Base-by-base conservation (phyloP, 2,888 invertebrate genomes). In the Eristalinus sepulchralis region DNA sequence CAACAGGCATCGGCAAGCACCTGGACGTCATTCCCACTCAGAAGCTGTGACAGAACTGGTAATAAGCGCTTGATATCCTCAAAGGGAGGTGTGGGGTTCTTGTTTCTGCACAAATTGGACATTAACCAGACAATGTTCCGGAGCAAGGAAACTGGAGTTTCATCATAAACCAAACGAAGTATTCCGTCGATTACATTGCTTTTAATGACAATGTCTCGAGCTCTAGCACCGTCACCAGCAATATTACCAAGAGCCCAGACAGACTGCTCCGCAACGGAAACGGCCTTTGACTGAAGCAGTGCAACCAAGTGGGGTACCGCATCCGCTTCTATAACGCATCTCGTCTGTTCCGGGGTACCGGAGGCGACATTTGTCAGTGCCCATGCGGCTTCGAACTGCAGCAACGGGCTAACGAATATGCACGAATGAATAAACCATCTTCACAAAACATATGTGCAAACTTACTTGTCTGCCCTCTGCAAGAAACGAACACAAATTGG, bases 221-320 rank as follows among this genome's bases (percentile, higher is more conserved):
- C 94, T 13, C 92, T 93, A 0, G 97, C 94, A 0, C 97, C 97
- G 92, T 97, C 97, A 39, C 99, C 98, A 9, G 98, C 98, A 89
- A 99, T 98, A 93, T 99, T 99, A 88, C 98, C 98, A n/a, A 98
- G 93, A 0, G 99, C 99, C 99, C 97, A 99, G 0, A 98, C 97
- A n/a, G 97, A 96, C 92, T 98, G 98, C 90, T 98, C 98, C 0
- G 97, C 96, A 0, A 97, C 95, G 88, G 96, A 95, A 0, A 94
- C 92, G 53, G 95, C 94, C 1, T 94, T 93, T 0, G 97, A 96
- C 8, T 94, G 92, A 0, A 98, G 93, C 13, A 99, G 93, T 0
- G 93, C 91, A 24, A 98, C 95, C 70, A 99, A 94, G 81, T 95
- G 95, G 0, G 97, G 96, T 24, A 99, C 94, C 0, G 98, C 98